These are phyloP conservation scores for Coptodon bakossiorum DNA, from an alignment of 2,113 vertebrate species.

Conservation along the genomic window DNA sequence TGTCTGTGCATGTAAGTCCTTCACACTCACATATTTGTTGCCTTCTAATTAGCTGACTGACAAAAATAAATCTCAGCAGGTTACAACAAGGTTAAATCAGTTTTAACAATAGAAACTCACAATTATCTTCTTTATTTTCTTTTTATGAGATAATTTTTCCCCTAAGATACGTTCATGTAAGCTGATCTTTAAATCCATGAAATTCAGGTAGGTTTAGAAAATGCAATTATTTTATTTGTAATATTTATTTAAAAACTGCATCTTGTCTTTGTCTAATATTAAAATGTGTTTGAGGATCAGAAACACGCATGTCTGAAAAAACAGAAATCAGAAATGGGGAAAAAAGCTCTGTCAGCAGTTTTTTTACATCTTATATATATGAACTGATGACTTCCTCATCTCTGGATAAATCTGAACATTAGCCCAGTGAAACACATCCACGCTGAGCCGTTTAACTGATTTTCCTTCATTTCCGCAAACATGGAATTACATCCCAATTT, in stretches of 20 bases:
- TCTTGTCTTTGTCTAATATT: background rate
- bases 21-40: background rate
- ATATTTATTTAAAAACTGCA: background rate
- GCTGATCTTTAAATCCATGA: background rate
- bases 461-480: background rate
- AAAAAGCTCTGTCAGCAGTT: background rate
- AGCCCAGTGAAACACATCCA: background rate
- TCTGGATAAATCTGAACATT: background rate
- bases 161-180: background rate
- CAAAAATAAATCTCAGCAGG: background rate
- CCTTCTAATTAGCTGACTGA: background rate
- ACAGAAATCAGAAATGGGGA: background rate
- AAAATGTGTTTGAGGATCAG: background rate
- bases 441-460: background rate
- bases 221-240: background rate
- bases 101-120: background rate
- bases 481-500: background rate
- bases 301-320: background rate
- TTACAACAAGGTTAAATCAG: background rate
- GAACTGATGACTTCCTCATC: accelerated
- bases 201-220: background rate
- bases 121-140: background rate
- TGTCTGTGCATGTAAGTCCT: background rate
- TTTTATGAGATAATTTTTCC: background rate
- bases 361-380: accelerated